Base-by-base conservation (phyloP, 2,888 invertebrate species). In the Steinernema scapterisci region DNA sequence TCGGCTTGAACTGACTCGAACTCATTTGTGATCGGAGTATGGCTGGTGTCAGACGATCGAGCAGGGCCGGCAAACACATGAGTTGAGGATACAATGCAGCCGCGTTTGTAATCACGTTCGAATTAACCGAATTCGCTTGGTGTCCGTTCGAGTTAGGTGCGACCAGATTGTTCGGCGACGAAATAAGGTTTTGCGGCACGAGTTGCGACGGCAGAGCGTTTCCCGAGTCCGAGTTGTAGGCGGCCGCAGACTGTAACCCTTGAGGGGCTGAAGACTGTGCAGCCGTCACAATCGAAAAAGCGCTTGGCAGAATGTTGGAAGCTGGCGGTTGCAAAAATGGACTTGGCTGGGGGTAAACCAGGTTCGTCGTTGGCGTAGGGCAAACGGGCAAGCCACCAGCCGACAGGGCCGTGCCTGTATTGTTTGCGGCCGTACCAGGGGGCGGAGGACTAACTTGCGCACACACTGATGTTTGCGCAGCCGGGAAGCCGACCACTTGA, bases 1-100 rank as follows among this genome's bases (percentile, higher is more conserved):
- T 85, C 19, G 84, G 85, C 75, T 86, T 86, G 76, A 80, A 80
- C 21, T 82, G 76, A 0, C 81, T 76, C 27, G 80, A 77, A 70
- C 75, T 81, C 80, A 81, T 78, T 72, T 80, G 81, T 21, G 75
- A 77, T 1, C 83, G 81, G 27, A 85, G 81, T 44, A 85, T 77
- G 54, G 80, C 79, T 5, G 79, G 78, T n/a, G 75, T 75, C 25
- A 77, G 63, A 9, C 76, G 76, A 27, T 81, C 76, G 56, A 82
- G 75, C 9, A 84, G 45, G 54, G 76, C 76, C n/a, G 83, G 83
- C 31, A 82, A 72, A 77, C 82, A 80, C 80, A 83, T 83, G 72
- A 83, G 79, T 74, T 74, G 78, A 31, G 81, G 79, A 74, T 81
- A 83, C 45, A 82, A 46, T n/a, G 52, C 75, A 45, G 72, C 72